Base-by-base conservation (phyloP, 1,140 invertebrate genomes). In the Macrosteles quadrilineatus region DNA sequence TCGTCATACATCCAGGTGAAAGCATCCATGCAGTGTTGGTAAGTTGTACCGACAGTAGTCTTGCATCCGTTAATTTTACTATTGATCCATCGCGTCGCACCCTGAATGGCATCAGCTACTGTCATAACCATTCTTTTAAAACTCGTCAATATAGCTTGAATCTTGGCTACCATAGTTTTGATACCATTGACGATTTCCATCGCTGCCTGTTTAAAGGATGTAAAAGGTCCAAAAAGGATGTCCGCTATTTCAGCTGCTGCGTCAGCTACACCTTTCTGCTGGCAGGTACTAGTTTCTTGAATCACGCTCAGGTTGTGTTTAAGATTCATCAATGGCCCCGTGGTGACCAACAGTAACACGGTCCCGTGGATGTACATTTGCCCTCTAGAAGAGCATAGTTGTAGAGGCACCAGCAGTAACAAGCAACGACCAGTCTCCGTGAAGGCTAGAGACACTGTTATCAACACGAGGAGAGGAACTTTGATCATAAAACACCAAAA, bases 1-100 rank as follows among this genome's bases (percentile, higher is more conserved):
- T 59, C 55, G 6, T 59, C 55, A 4, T 59, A 29, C 55, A 59
- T 59, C 21, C 55, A 25, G 9, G 55, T 59, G 55, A 59, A 59
- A 59, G 55, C 55, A 30, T 29, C 25, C 55, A 59, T 29, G 25
- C 55, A 59, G 25, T 27, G 25, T 27, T 59, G 9, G 27, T 59
- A 59, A 27, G 55, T 59, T 4, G 55, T 27, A 6, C 55, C 55
- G 2, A 59, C 55, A 29, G 55, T 4, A 25, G 25, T 59, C 25
- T 59, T 59, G 27, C 55, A 59, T 27, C 55, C 55, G 25, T 59
- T 59, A 9, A 59, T 59, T 23, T 59, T 59, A 30, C 21, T 27
- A 30, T 59, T 59, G 55, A 59, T 59, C 55, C 55, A 59, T 29
- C 25, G 12, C 12, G 21, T 29, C 9, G 55, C 55, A 25, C 9